Percentiles rank a stretch among this genome's conserved stretches.
phyloP scores from a whole-genome alignment of 2,888 invertebrate genomes.

The Mimumesa dahlbomi region DNA sequence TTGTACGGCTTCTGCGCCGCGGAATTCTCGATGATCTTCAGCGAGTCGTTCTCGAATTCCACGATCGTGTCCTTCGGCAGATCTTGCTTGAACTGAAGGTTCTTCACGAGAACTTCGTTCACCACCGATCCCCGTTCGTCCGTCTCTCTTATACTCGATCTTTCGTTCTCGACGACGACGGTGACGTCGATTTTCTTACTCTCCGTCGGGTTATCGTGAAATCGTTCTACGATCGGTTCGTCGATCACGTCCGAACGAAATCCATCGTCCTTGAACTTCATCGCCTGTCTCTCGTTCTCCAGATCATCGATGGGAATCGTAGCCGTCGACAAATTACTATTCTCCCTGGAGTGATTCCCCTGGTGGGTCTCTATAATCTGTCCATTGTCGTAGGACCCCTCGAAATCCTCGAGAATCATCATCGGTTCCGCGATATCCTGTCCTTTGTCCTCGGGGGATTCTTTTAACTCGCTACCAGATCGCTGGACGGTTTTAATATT shows the following conservation, averaged over 20 bases:
- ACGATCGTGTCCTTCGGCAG: conserved; percentile 52
- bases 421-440: conserved; percentile 26
- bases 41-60: conserved; percentile 47
- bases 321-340: conserved; percentile 56
- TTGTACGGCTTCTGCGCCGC: conserved; percentile 62
- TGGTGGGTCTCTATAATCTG: conserved; percentile 10
- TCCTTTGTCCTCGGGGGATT: conserved; percentile 3
- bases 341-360: conserved; percentile 53
- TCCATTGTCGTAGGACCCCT: conserved; percentile 25
- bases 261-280: conserved; percentile 47
- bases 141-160: conserved; percentile 19
- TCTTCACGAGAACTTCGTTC: conserved; percentile 71
- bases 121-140: conserved; percentile 59
- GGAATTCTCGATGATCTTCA: conserved; percentile 48
- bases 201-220: neutral
- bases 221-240: conserved; percentile 7
- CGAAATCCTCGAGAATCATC: conserved; percentile 48
- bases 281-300: conserved; percentile 45
- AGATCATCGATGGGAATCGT: conserved; percentile 58
- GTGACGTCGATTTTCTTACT: neutral
- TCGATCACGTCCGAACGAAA: conserved; percentile 17
- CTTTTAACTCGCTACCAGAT: too few relatives aligned
- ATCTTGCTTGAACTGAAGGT: conserved; percentile 72
- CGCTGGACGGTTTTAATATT: conserved; percentile 18
- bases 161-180: conserved; percentile 14